phyloP scores from a whole-genome alignment of 2,113 vertebrate species.

The Alexandromys fortis region DNA sequence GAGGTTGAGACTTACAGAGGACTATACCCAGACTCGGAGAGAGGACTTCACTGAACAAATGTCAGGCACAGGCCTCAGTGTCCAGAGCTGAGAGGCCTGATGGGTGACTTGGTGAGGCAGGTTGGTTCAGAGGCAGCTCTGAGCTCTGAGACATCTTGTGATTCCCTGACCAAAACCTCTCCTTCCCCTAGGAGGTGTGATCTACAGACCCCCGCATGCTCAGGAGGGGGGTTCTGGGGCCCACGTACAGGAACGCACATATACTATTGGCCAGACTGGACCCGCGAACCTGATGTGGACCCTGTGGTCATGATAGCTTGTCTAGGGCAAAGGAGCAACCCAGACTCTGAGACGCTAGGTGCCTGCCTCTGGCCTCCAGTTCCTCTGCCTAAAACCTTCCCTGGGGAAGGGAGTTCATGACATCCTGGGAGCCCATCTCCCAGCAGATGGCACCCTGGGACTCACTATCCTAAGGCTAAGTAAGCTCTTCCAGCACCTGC shows the following conservation, averaged over 20 bases:
- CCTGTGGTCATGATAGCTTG: rapidly evolving
- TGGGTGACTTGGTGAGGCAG: neutral
- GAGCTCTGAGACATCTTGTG: neutral
- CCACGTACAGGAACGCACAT: neutral
- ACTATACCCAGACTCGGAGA: neutral
- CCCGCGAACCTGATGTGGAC: neutral
- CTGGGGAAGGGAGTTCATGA: neutral
- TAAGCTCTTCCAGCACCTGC: too few relatives aligned
- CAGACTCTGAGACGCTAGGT: neutral
- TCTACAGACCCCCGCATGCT: neutral
- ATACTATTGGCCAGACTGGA: neutral
- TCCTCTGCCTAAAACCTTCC: neutral
- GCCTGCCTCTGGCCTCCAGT: neutral
- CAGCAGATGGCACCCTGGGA: neutral
- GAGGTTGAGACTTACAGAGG: neutral
- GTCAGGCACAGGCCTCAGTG: neutral
- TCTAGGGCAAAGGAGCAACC: neutral
- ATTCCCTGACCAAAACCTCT: too few relatives aligned
- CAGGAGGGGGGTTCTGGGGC: neutral
- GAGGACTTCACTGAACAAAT: neutral
- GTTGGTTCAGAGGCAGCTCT: neutral
- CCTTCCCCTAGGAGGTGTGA: too few relatives aligned
- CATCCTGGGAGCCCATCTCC: neutral
- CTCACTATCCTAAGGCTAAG: neutral
- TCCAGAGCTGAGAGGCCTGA: neutral